Evolutionary conservation across 2,888 invertebrate species (phyloP).

Genomic region (Cryptocephalus primarius): DNA sequence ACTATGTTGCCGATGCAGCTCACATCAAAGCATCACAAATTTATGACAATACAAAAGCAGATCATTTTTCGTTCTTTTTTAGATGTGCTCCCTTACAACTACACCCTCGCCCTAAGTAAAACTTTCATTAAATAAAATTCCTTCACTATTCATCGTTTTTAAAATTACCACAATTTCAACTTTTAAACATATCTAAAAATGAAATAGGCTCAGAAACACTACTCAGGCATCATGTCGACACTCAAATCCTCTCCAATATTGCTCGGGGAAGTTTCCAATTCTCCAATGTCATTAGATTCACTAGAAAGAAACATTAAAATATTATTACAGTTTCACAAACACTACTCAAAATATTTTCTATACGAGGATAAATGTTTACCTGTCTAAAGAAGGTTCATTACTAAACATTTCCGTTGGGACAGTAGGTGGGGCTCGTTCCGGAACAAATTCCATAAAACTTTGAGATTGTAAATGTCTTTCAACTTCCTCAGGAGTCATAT

Average conservation of each 20-base stretch:
- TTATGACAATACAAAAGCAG: no score
- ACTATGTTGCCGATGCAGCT: no score
- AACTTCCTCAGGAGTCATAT: slow-evolving; percentile 86
- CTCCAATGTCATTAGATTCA: slow-evolving; percentile 69
- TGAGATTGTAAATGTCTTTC: slow-evolving; percentile 83
- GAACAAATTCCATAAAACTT: slow-evolving; percentile 66
- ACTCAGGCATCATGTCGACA: slow-evolving; percentile 51
- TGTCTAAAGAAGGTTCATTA: slow-evolving; percentile 82
- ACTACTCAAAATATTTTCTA: not conserved
- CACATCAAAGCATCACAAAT: no score
- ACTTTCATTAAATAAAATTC: no score
- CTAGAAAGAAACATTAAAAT: slow-evolving; percentile 40
- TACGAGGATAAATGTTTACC: slow-evolving; percentile 40
- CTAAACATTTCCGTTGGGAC: slow-evolving; percentile 92
- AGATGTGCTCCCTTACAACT: no score
- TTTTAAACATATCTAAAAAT: no score
- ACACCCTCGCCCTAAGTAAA: no score
- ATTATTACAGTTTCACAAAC: no score
- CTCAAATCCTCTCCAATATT: slow-evolving; percentile 71
- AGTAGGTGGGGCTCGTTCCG: slow-evolving; percentile 78
- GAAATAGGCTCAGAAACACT: no score
- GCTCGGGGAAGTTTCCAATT: slow-evolving; percentile 71
- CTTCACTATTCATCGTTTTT: no score
- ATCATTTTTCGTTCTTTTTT: no score
- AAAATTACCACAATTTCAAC: no score